These are phyloP conservation scores for Epicampocera succincta DNA, from an alignment of 2,888 invertebrate genomes.

Conservation along the genomic window DNA sequence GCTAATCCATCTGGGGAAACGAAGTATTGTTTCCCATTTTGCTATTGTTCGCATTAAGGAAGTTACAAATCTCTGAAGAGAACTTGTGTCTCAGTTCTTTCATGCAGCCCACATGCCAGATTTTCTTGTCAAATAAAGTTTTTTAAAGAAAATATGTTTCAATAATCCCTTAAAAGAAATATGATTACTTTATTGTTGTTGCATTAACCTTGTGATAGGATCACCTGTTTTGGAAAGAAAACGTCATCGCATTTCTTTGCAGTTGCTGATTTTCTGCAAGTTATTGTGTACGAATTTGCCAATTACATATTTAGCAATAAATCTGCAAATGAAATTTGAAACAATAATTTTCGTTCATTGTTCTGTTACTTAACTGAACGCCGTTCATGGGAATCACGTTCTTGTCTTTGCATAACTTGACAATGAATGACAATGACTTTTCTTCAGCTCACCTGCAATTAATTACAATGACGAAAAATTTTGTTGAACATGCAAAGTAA, in stretches of 20 bases:
- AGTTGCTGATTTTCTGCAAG: slow-evolving; percentile 36
- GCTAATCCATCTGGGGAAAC: slow-evolving; percentile 64
- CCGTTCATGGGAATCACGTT: slow-evolving; percentile 60
- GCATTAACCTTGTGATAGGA: slow-evolving; percentile 59
- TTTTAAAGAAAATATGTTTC: slow-evolving; percentile 39
- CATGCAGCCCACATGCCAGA: slow-evolving; percentile 69
- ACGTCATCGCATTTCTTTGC: slow-evolving; percentile 32
- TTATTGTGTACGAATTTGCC: slow-evolving; percentile 49
- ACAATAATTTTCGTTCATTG: slow-evolving; percentile 58
- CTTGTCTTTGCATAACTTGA: slow-evolving; percentile 28
- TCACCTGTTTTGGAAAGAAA: slow-evolving; percentile 44
- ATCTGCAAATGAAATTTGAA: slow-evolving; percentile 56
- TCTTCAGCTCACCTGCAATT: slow-evolving; percentile 14
- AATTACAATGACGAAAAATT: slow-evolving; percentile 25
- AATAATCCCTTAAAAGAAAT: slow-evolving; percentile 49
- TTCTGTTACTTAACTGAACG: slow-evolving; percentile 43
- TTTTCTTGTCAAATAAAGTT: slow-evolving; percentile 57
- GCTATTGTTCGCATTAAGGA: slow-evolving; percentile 52
- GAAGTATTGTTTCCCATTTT: slow-evolving; percentile 51
- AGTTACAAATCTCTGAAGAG: slow-evolving; percentile 60
- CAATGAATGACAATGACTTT: slow-evolving; percentile 48
- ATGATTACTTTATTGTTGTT: slow-evolving; percentile 53
- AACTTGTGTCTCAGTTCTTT: slow-evolving; percentile 24
- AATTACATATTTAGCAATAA: slow-evolving; percentile 50
- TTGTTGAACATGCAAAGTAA: slow-evolving; percentile 13